A percentile compares a stretch with the other conserved stretches of the same genome.
These are phyloP conservation scores for Lasius fuliginosus DNA, from an alignment of 2,888 invertebrate species.

Conservation along the genomic window DNA sequence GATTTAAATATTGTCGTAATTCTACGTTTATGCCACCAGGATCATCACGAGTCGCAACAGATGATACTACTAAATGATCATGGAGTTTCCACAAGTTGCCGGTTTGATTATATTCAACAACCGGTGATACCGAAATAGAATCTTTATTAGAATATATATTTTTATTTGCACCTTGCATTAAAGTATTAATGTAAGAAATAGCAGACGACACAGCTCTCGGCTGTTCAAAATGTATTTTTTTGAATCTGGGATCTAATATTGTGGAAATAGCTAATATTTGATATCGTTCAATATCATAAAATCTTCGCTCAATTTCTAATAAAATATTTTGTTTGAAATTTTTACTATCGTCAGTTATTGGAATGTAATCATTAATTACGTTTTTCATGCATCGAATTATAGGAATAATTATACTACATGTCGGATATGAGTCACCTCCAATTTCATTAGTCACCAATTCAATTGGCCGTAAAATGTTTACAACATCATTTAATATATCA, in stretches of 20 bases:
- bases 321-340: conserved; percentile 34
- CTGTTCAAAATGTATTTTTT: conserved; percentile 41
- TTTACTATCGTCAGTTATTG: neutral
- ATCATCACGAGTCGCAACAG: neutral
- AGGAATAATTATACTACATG: conserved; percentile 46
- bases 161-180: conserved; percentile 1
- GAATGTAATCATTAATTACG: conserved; percentile 2
- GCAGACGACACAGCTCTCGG: conserved; percentile 9
- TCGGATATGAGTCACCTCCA: conserved; percentile 9
- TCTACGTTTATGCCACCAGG: conserved; percentile 35
- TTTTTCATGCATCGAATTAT: conserved; percentile 29
- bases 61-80: conserved; percentile 31
- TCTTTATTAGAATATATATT: neutral
- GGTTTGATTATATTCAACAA: neutral
- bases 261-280: conserved; percentile 28
- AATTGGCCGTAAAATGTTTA: conserved; percentile 1
- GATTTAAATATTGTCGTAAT: conserved; percentile 56
- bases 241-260: conserved; percentile 45
- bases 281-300: conserved; percentile 19
- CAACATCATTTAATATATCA: conserved; percentile 2
- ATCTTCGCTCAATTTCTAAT: conserved; percentile 15
- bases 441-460: conserved; percentile 26
- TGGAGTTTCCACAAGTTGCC: conserved; percentile 36
- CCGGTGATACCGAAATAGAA: too few relatives aligned
- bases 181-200: conserved; percentile 27